A percentile compares a stretch with the other conserved stretches of the same genome.
These are phyloP conservation scores for Vannuccia rotundouncinata DNA, from an alignment of 2,888 invertebrate genomes.

Conservation along the genomic window DNA sequence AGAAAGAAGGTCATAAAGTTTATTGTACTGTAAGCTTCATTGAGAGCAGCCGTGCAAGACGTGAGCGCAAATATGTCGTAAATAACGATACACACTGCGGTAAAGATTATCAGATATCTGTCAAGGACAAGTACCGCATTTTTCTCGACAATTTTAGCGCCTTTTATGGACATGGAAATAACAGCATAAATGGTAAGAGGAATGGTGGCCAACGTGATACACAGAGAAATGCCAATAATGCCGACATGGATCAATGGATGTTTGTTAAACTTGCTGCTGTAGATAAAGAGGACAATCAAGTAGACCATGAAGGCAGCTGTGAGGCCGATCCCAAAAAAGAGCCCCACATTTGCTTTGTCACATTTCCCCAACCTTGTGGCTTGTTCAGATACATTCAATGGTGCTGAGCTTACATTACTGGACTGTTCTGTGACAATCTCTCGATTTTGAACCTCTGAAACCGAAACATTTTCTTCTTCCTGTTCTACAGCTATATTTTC, in stretches of 20 bases:
- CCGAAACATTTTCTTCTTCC: not conserved
- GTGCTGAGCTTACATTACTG: not conserved
- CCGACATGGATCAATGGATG: slow-evolving; percentile 6
- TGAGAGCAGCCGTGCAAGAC: not conserved
- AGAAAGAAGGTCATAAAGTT: slow-evolving; percentile 11
- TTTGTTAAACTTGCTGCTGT: slow-evolving; percentile 6
- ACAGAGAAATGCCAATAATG: not conserved
- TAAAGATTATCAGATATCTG: not conserved
- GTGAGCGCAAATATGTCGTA: not conserved
- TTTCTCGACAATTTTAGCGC: not conserved
- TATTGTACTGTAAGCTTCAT: not conserved
- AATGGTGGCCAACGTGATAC: not conserved
- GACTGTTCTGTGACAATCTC: slow-evolving; percentile 3
- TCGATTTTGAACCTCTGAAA: not conserved
- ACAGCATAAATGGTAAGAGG: not conserved
- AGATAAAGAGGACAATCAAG: not conserved
- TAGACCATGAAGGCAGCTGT: not conserved
- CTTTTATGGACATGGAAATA: not conserved
- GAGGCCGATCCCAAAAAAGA: not conserved
- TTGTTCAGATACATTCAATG: not conserved
- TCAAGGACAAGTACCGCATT: not conserved
- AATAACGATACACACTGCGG: not conserved
- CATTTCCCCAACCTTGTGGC: not conserved
- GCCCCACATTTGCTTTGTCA: not conserved
- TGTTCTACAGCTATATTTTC: too few species aligned